Conservation (phyloP, 1,140 invertebrate species). For the Papilio aristodemus region DNA sequence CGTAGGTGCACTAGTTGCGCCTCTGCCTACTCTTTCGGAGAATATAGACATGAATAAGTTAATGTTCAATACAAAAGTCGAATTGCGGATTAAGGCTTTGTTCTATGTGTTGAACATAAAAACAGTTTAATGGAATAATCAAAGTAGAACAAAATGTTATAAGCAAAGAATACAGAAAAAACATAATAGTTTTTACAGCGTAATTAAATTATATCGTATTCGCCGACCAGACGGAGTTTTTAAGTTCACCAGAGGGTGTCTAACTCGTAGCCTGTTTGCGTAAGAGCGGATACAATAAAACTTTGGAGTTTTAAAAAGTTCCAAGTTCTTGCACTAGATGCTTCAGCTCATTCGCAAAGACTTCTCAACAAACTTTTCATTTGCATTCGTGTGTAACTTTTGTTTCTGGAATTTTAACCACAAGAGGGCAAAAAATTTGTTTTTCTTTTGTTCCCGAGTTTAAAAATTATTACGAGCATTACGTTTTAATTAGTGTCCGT, state of each 20-base stretch:
- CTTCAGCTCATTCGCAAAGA: slow-evolving; percentile 28
- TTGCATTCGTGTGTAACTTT: slow-evolving; percentile 30
- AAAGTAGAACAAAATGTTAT: not conserved
- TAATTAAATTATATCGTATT: slow-evolving; percentile 32
- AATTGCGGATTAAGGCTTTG: too few relatives aligned
- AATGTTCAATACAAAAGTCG: too few relatives aligned
- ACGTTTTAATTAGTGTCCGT: not conserved
- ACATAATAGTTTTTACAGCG: slow-evolving; percentile 7
- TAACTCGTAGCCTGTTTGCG: slow-evolving; percentile 32
- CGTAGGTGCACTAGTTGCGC: too few relatives aligned
- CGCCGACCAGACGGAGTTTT: slow-evolving; percentile 17
- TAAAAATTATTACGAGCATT: not conserved
- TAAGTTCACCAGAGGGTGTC: slow-evolving; percentile 32
- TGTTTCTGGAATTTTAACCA: slow-evolving; percentile 27
- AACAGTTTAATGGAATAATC: slow-evolving; percentile 3
- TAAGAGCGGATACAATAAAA: slow-evolving; percentile 33
- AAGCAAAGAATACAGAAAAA: not conserved
- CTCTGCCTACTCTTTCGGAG: too few relatives aligned
- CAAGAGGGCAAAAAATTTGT: slow-evolving; percentile 17
- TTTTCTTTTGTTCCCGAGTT: not conserved
- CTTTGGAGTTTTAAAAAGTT: slow-evolving; percentile 31
- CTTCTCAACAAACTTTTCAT: slow-evolving; percentile 31
- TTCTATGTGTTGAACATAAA: too few relatives aligned
- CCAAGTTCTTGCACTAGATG: slow-evolving; percentile 31
- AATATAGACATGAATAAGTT: too few relatives aligned